These are phyloP conservation scores for Myotis pilosus DNA, from an alignment of 2,797 vertebrate species.

Conservation along the genomic window DNA sequence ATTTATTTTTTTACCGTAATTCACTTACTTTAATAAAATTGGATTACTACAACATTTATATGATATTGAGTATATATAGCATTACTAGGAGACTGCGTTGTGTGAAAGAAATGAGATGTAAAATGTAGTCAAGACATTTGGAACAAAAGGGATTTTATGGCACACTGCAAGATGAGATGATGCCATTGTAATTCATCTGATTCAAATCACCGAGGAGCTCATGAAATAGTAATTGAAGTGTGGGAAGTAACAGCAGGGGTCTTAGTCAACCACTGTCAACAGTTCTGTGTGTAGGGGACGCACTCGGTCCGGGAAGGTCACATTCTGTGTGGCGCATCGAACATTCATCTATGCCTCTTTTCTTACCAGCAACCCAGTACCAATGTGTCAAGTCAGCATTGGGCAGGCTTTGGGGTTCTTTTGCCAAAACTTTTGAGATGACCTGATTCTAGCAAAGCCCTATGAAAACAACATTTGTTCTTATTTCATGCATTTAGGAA, in stretches of 20 bases:
- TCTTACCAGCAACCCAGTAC: not conserved
- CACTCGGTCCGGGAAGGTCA: not conserved
- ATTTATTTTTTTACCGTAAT: conserved; percentile 46
- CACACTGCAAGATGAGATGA: not conserved
- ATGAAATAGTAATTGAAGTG: not conserved
- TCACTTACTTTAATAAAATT: conserved; percentile 38
- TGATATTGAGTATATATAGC: not conserved
- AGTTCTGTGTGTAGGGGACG: not conserved
- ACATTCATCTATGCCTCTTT: not conserved
- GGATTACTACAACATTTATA: not conserved
- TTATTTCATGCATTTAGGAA: not conserved
- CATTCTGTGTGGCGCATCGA: fast-evolving
- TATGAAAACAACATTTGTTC: not conserved
- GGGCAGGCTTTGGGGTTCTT: not conserved
- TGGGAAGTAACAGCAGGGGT: not conserved
- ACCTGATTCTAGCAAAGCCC: not conserved
- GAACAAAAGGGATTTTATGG: not conserved
- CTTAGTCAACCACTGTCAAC: not conserved
- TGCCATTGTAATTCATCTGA: not conserved
- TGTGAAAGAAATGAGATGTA: not conserved
- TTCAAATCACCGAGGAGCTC: not conserved
- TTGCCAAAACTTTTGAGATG: conserved; percentile 13
- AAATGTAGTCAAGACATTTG: conserved; percentile 23
- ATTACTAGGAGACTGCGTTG: not conserved
- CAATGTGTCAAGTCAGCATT: not conserved